Percentiles rank a stretch among this genome's conserved stretches.
Conservation (phyloP, 2,888 invertebrate species). For the Coelogynopora nodosa region DNA sequence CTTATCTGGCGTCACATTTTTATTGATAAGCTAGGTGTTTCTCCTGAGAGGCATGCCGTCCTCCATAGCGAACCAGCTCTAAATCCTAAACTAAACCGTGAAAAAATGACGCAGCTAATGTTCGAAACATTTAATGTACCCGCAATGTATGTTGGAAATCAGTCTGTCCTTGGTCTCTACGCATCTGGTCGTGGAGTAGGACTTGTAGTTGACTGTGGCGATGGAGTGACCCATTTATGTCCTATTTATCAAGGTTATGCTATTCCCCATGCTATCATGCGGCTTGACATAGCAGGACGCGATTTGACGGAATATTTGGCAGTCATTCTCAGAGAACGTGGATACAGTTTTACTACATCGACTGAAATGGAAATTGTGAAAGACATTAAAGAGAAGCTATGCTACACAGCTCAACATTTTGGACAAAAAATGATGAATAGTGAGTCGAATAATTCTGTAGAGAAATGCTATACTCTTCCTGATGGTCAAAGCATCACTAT, state of each 20-base stretch:
- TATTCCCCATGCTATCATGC: slow-evolving; percentile 46
- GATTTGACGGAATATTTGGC: slow-evolving; percentile 48
- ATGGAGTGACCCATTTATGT: slow-evolving; percentile 81
- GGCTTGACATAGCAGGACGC: slow-evolving; percentile 48
- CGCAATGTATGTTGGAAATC: slow-evolving; percentile 86
- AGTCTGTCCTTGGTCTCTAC: slow-evolving; percentile 82
- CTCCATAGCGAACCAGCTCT: slow-evolving; percentile 79
- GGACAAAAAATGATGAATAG: too few relatives aligned
- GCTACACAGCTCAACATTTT: too few relatives aligned
- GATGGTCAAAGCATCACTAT: slow-evolving; percentile 48
- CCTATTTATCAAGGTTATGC: slow-evolving; percentile 49
- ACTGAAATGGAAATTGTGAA: slow-evolving; percentile 73
- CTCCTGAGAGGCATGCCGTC: slow-evolving; percentile 77
- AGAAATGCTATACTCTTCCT: slow-evolving; percentile 49
- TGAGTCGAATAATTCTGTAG: too few relatives aligned
- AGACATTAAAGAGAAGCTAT: too few relatives aligned
- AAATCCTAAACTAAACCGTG: slow-evolving; percentile 86
- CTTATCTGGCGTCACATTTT: slow-evolving; percentile 64
- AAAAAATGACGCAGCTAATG: slow-evolving; percentile 76
- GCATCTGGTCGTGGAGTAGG: slow-evolving; percentile 88
- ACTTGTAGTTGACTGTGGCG: slow-evolving; percentile 84
- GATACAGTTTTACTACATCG: slow-evolving; percentile 47
- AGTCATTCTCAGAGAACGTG: slow-evolving; percentile 46
- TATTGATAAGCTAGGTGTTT: slow-evolving; percentile 63
- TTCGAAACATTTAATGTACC: slow-evolving; percentile 68